These are phyloP conservation scores for Oreochromis aureus DNA, from an alignment of 2,113 vertebrate species.

Conservation along the genomic window DNA sequence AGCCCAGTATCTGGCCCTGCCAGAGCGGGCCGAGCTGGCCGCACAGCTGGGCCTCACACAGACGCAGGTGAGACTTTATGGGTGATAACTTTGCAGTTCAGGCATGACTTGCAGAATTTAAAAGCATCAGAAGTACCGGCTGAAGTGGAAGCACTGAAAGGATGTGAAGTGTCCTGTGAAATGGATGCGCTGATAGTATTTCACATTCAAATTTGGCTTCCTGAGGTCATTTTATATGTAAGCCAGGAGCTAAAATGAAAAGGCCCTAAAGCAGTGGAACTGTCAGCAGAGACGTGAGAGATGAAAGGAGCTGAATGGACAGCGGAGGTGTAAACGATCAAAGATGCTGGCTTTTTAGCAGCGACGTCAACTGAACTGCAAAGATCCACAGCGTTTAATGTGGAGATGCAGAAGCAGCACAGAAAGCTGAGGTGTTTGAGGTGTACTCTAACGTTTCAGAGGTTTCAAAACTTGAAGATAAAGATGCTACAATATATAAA, in stretches of 20 bases:
- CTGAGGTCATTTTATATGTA: background rate
- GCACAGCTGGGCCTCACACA: constrained; percentile 91
- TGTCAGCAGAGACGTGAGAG: background rate
- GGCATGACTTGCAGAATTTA: background rate
- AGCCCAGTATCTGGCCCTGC: constrained; percentile 90
- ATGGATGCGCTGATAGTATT: background rate
- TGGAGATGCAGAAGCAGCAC: background rate
- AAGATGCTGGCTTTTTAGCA: background rate
- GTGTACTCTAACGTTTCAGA: background rate
- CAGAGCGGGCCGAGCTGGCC: constrained; percentile 87
- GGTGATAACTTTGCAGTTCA: background rate
- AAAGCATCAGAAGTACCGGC: background rate
- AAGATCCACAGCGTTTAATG: background rate
- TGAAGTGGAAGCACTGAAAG: background rate
- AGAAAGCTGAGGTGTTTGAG: background rate
- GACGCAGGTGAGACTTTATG: constrained; percentile 79
- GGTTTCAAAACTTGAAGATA: background rate
- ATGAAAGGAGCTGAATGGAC: background rate
- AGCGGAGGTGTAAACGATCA: background rate
- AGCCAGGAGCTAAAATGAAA: background rate
- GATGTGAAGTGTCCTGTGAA: background rate
- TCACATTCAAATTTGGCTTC: background rate
- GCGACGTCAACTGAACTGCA: background rate
- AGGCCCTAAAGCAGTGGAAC: background rate
- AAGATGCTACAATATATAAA: background rate